Conservation (phyloP, 2,113 vertebrate species). For the Probosciger aterrimus region DNA sequence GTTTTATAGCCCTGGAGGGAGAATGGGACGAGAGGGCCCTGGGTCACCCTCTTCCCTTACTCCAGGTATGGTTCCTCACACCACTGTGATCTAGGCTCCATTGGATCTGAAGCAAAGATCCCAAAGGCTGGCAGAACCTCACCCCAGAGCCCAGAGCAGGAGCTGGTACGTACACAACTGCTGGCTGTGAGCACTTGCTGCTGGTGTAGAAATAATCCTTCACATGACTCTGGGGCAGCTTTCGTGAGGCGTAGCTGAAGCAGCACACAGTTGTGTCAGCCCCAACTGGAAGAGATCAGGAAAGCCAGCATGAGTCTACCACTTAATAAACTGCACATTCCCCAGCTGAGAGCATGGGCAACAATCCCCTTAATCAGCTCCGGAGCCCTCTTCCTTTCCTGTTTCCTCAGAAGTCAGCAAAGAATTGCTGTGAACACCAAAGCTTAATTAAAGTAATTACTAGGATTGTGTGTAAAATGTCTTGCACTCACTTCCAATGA, state of each 20-base stretch:
- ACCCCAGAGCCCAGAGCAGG: not conserved
- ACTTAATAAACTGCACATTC: not conserved
- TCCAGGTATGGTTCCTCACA: not conserved
- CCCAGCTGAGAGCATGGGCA: not conserved
- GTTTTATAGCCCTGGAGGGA: not conserved
- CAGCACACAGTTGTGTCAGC: conserved; percentile 34
- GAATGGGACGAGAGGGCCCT: not conserved
- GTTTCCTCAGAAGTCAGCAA: not conserved
- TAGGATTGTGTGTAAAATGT: not conserved
- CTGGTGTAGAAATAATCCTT: conserved; percentile 59
- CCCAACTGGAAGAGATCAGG: conserved; percentile 23
- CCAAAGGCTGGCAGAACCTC: not conserved
- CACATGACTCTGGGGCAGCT: conserved; percentile 34
- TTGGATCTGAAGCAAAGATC: not conserved
- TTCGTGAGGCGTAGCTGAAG: not conserved
- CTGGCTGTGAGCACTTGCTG: conserved; percentile 40
- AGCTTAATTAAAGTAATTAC: not conserved
- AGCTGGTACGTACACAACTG: conserved; percentile 38
- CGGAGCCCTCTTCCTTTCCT: not conserved
- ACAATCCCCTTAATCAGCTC: not conserved
- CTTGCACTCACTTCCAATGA: not conserved
- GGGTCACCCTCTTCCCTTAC: not conserved
- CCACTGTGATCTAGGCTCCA: not conserved
- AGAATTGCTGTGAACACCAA: not conserved
- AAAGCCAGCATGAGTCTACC: not conserved